A percentile compares a stretch with the other conserved stretches of the same genome.
These are phyloP conservation scores for Venusia cambrica DNA, from an alignment of 2,888 invertebrate genomes.

Conservation along the genomic window DNA sequence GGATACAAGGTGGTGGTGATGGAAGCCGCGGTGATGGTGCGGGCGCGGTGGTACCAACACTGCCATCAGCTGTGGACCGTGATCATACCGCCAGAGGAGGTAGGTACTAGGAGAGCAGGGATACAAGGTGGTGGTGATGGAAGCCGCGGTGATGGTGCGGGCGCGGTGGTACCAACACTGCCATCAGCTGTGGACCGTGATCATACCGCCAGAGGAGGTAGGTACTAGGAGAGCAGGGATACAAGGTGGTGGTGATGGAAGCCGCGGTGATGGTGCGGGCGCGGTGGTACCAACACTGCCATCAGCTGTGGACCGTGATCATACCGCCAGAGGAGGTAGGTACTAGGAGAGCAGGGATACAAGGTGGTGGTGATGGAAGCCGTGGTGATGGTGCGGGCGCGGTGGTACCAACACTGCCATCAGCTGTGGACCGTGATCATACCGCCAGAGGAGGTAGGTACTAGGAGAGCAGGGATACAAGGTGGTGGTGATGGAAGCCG, in stretches of 20 bases:
- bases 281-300: slow-evolving; percentile 90
- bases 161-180: slow-evolving; percentile 93
- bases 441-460: slow-evolving; percentile 88
- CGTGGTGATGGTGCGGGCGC: slow-evolving; percentile 93
- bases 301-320: slow-evolving; percentile 97
- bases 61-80: slow-evolving; percentile 98
- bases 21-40: slow-evolving; percentile 96
- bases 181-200: slow-evolving; percentile 97
- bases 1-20: slow-evolving; percentile 88
- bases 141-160: slow-evolving; percentile 95
- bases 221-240: too few species aligned
- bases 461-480: too few species aligned
- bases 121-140: slow-evolving; percentile 89
- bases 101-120: too few species aligned
- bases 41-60: slow-evolving; percentile 91
- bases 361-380: slow-evolving; percentile 93
- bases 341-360: too few species aligned
- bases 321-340: slow-evolving; percentile 90
- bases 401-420: slow-evolving; percentile 92
- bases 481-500: slow-evolving; percentile 95
- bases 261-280: slow-evolving; percentile 96
- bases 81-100: slow-evolving; percentile 91
- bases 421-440: slow-evolving; percentile 97
- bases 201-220: slow-evolving; percentile 92
- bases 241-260: slow-evolving; percentile 90